Percentiles rank a stretch among this genome's conserved stretches.
Conservation (phyloP, 2,888 invertebrate species). For the Oxyscelio sp. region DNA sequence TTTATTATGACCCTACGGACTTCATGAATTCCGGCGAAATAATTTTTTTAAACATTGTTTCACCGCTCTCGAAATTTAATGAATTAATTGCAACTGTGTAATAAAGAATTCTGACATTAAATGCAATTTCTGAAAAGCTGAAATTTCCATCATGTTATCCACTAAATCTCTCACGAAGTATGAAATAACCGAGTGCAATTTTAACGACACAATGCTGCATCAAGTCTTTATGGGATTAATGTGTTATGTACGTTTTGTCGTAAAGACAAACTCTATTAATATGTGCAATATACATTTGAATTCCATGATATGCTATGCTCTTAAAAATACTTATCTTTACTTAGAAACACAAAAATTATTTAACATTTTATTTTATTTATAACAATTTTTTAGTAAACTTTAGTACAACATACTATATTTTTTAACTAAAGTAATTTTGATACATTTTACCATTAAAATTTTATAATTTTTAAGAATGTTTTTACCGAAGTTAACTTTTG, state of each 20-base stretch:
- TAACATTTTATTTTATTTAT: too few species aligned
- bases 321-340: too few species aligned
- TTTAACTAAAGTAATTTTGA: too few species aligned
- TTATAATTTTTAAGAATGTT: too few species aligned
- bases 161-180: slow-evolving; percentile 2
- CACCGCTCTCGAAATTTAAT: not conserved
- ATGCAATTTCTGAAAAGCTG: slow-evolving; percentile 18
- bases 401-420: too few species aligned
- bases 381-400: too few species aligned
- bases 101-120: slow-evolving; percentile 19
- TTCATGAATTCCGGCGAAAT: not conserved
- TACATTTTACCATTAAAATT: too few species aligned
- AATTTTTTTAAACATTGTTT: not conserved
- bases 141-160: slow-evolving; percentile 22
- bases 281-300: slow-evolving; percentile 7
- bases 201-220: slow-evolving; percentile 20
- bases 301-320: too few species aligned
- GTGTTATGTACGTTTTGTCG: slow-evolving; percentile 13
- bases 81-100: not conserved
- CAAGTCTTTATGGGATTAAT: slow-evolving; percentile 37
- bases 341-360: too few species aligned
- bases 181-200: slow-evolving; percentile 29
- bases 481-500: too few species aligned
- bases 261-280: slow-evolving; percentile 20
- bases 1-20: not conserved